Conservation (phyloP, 1,140 invertebrate genomes). For the Sinella curviseta region DNA sequence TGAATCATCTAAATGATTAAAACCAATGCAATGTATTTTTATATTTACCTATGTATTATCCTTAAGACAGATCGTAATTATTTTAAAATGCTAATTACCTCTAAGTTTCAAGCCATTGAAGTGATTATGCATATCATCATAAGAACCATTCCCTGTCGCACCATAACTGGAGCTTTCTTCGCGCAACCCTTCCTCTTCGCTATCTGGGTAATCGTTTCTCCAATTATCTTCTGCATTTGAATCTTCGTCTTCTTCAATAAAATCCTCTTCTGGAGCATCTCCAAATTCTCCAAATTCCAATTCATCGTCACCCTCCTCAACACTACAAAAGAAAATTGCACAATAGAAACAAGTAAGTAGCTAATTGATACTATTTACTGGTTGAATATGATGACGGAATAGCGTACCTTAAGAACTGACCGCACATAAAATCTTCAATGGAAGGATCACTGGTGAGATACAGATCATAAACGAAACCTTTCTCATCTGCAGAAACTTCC, state of each 20-base stretch:
- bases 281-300: background rate
- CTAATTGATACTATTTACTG: background rate
- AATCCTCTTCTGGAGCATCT: background rate
- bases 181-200: background rate
- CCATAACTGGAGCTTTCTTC: background rate
- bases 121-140: background rate
- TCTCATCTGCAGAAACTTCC: background rate
- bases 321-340: conserved; percentile 7
- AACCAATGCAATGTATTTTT: background rate
- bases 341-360: background rate
- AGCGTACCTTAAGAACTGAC: conserved; percentile 19
- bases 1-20: background rate
- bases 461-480: conserved; percentile 26
- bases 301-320: conserved; percentile 16
- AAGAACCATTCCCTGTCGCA: background rate
- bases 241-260: conserved; percentile 32
- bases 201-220: conserved; percentile 42
- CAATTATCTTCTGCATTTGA: conserved; percentile 42
- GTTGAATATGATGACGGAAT: background rate
- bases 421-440: background rate
- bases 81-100: background rate
- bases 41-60: background rate
- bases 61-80: background rate
- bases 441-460: conserved; percentile 28
- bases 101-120: background rate